Evolutionary conservation across 2,113 vertebrate species (phyloP).

Genomic region (Mustela lutreola): DNA sequence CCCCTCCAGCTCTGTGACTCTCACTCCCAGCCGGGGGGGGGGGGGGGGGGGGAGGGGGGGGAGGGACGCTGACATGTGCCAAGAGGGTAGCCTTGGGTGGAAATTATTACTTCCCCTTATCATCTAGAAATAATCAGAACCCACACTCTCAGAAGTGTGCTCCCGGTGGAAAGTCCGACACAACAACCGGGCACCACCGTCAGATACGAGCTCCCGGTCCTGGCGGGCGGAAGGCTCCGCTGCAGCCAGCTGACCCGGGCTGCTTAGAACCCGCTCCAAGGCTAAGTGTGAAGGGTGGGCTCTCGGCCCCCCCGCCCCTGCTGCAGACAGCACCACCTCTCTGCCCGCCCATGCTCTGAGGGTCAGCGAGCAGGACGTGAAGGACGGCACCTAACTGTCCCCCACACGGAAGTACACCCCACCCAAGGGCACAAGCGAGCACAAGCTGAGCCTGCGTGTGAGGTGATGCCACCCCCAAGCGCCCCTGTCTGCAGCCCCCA

Average conservation of each 20-base stretch:
- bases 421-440: background rate
- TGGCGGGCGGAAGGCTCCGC: background rate
- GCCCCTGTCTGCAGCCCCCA: background rate
- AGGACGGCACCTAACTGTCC: no score
- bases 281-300: background rate
- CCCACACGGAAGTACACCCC: fast-evolving
- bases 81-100: background rate
- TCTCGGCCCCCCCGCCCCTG: fast-evolving
- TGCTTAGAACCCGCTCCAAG: background rate
- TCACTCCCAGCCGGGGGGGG: no score
- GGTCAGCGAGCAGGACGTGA: background rate
- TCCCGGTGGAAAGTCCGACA: background rate
- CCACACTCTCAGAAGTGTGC: background rate
- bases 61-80: no score
- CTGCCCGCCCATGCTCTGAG: background rate
- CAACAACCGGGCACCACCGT: background rate
- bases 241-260: background rate
- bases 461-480: background rate
- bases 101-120: background rate
- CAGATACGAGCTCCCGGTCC: background rate
- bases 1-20: background rate
- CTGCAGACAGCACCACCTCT: background rate
- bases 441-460: fast-evolving
- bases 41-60: no score
- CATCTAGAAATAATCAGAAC: background rate